These are phyloP conservation scores for Hirtodrosophila trivittata DNA, from an alignment of 2,888 invertebrate species.

Conservation along the genomic window DNA sequence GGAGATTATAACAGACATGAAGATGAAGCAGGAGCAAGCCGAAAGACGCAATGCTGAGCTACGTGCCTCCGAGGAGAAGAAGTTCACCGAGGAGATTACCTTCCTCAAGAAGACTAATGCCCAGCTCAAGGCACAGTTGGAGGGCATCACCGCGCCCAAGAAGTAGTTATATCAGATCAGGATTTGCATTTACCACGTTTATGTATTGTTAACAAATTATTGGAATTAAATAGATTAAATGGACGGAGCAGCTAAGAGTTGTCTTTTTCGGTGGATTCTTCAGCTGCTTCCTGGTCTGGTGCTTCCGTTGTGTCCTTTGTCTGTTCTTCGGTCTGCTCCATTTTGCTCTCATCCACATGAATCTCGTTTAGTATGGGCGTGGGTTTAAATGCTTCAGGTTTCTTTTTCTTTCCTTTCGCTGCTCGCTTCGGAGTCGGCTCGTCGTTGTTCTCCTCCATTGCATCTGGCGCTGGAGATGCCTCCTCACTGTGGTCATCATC, in stretches of 20 bases:
- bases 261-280: slow-evolving; percentile 8
- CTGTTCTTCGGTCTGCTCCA: slow-evolving; percentile 9
- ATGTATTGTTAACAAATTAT: slow-evolving; percentile 50
- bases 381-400: slow-evolving; percentile 75
- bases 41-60: slow-evolving; percentile 93
- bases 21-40: slow-evolving; percentile 91
- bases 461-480: neutral
- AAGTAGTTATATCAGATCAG: slow-evolving; percentile 86
- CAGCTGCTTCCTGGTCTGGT: neutral
- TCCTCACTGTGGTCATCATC: slow-evolving; percentile 52
- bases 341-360: slow-evolving; percentile 62
- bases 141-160: slow-evolving; percentile 97
- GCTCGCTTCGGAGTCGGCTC: slow-evolving; percentile 56
- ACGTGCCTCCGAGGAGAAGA: slow-evolving; percentile 94
- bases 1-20: slow-evolving; percentile 85
- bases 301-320: neutral
- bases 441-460: slow-evolving; percentile 26
- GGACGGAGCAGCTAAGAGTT: slow-evolving; percentile 36
- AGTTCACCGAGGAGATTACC: slow-evolving; percentile 95
- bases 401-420: slow-evolving; percentile 33
- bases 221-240: slow-evolving; percentile 44
- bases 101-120: slow-evolving; percentile 97
- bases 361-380: slow-evolving; percentile 86
- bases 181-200: slow-evolving; percentile 40
- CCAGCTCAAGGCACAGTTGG: slow-evolving; percentile 96